Evolutionary conservation across 1,140 invertebrate genomes (phyloP), one percentile per base, ranked within the genome.

Genomic region (Chironomus tepperi): DNA sequence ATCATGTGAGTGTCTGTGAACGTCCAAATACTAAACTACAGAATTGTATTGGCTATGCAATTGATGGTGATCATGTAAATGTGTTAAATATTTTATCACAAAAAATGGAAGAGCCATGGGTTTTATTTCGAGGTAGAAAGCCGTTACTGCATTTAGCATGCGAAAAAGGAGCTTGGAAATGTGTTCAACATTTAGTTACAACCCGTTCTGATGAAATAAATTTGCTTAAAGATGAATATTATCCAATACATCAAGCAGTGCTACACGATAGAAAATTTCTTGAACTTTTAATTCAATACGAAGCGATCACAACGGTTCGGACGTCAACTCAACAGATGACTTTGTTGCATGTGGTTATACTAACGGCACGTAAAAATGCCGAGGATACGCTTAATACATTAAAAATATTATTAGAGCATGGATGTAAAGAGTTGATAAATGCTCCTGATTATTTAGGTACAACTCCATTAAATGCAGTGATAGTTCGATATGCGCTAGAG

Each of bases 271-370:
- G 86, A 43, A 87, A 88, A 76, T 90, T 90, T 79, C 80, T 91
- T 7, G 88, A 89, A 77, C 79, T 90, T 43, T 81, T 91, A 18
- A 89, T 90, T 57, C 83, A 84, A 77, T 83, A 86, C 77, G 89
- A 89, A n/a, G 89, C 89, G 8, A 86, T 88, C 64, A 88, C 88
- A 2, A 88, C 85, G 3, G 90, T 91, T 1, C 80, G 87, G 24
- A 91, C 90, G 0, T 87, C 88, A 74, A 91, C 90, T 2, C 89
- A 91, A 78, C 89, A 91, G 79, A 89, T 91, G 88, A 91, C 89
- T 2, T 83, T 89, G 12, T 78, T 91, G 10, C 89, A 91, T 81
- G 87, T 90, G 75, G 85, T 85, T 85, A 77, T 78, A 82, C 80
- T 43, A 19, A 84, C 87, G 16, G 88, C 87, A 7, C 84, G 88